Conservation (phyloP, 2,113 vertebrate genomes). For the Pygoscelis antarcticus region DNA sequence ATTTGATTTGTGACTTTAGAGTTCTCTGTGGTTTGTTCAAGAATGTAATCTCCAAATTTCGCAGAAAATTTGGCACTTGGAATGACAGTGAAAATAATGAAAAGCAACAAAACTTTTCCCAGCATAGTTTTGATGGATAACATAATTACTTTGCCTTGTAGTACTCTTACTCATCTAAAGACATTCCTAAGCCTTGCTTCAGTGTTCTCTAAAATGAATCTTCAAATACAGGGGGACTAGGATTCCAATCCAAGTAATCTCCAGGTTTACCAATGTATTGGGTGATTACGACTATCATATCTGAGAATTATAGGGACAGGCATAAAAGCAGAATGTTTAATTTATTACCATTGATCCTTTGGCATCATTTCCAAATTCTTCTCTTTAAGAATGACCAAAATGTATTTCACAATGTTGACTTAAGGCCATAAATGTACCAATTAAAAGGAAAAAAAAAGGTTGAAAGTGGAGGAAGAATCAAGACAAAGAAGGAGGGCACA, state of each 20-base stretch:
- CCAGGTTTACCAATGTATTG: neutral
- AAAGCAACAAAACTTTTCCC: constrained; percentile 18
- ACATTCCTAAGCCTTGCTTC: neutral
- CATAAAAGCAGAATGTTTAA: neutral
- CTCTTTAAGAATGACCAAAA: neutral
- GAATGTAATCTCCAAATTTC: constrained; percentile 43
- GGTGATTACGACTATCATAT: fast-evolving
- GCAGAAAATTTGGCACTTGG: constrained; percentile 16
- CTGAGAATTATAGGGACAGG: neutral
- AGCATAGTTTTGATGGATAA: neutral
- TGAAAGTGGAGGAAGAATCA: neutral
- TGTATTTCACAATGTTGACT: neutral
- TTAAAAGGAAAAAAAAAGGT: neutral
- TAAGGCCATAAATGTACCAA: neutral
- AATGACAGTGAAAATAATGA: constrained; percentile 12
- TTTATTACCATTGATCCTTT: neutral
- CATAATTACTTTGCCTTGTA: neutral
- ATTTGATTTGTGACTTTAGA: constrained; percentile 57
- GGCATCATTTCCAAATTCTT: neutral
- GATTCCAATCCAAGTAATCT: neutral
- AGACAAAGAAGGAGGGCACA: neutral
- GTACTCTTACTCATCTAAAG: neutral
- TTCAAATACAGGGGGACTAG: neutral
- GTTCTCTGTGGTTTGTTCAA: constrained; percentile 45
- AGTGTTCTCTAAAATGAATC: neutral